These are phyloP conservation scores for Tenrec ecaudatus DNA, from an alignment of 2,113 vertebrate species.

Conservation along the genomic window DNA sequence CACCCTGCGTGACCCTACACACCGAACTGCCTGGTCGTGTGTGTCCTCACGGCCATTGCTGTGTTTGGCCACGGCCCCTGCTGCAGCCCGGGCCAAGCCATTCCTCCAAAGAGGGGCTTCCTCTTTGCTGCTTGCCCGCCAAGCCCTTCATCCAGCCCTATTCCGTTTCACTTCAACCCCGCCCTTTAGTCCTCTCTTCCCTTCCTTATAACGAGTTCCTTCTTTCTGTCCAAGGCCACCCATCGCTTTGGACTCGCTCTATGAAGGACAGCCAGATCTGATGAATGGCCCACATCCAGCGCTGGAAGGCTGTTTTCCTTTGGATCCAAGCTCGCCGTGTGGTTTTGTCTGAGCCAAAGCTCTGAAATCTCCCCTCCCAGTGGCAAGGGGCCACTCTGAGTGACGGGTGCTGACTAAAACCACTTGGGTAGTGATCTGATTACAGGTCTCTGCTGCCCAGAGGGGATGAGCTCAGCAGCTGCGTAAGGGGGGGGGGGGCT, in stretches of 20 bases:
- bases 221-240: slow-evolving; percentile 60
- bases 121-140: not conserved
- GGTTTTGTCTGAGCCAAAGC: slow-evolving; percentile 45
- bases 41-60: too few species aligned
- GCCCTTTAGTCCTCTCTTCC: not conserved
- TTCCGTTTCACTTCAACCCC: slow-evolving; percentile 54
- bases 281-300: slow-evolving; percentile 57
- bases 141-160: not conserved
- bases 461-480: slow-evolving; percentile 66
- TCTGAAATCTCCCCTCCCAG: slow-evolving; percentile 38
- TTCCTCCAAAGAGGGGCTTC: too few species aligned
- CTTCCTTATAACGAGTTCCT: slow-evolving; percentile 40
- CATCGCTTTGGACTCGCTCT: slow-evolving; percentile 52
- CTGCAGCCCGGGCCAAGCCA: too few species aligned
- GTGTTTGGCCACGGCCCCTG: too few species aligned
- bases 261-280: slow-evolving; percentile 61
- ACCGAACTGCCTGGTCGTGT: too few species aligned
- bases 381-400: slow-evolving; percentile 54
- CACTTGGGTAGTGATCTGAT: slow-evolving; percentile 70
- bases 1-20: too few species aligned
- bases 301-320: slow-evolving; percentile 62
- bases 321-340: slow-evolving; percentile 59
- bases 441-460: slow-evolving; percentile 66
- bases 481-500: slow-evolving; percentile 61
- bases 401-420: slow-evolving; percentile 50